Percentiles rank a stretch among this genome's conserved stretches.
phyloP scores from a whole-genome alignment of 2,888 invertebrate species.

The Neoscelio sp. region DNA sequence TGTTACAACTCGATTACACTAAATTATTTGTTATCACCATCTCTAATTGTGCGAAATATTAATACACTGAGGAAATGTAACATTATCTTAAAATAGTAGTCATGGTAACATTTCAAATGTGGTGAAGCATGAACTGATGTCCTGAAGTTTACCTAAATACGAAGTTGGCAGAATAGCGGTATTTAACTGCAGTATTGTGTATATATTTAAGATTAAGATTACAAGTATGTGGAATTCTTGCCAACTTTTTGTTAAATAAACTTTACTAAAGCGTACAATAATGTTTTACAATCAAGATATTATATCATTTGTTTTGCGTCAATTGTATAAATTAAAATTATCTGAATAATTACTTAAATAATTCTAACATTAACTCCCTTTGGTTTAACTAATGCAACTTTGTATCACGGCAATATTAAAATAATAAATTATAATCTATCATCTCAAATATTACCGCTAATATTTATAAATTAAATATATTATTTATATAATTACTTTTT shows the following conservation, averaged over 20 bases:
- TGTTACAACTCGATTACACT: too few relatives aligned
- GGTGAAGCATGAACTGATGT: constrained; percentile 51
- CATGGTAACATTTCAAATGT: constrained; percentile 26
- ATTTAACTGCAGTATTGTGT: constrained; percentile 52
- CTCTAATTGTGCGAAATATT: too few relatives aligned
- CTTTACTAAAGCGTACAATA: constrained; percentile 38
- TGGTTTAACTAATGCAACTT: too few relatives aligned
- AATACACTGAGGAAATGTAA: neutral
- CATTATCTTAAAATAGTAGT: constrained; percentile 27
- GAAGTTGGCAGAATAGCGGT: constrained; percentile 62
- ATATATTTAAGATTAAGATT: constrained; percentile 59
- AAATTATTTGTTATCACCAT: too few relatives aligned
- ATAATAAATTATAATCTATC: too few relatives aligned
- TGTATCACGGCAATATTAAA: too few relatives aligned
- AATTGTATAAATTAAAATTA: too few relatives aligned
- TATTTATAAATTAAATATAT: too few relatives aligned
- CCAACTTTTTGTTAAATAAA: constrained; percentile 58
- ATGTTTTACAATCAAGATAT: constrained; percentile 39
- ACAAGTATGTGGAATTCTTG: constrained; percentile 53
- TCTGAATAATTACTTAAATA: too few relatives aligned
- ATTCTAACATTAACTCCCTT: too few relatives aligned
- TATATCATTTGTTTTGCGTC: constrained; percentile 19
- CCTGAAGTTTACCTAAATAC: constrained; percentile 61
- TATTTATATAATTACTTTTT: too few relatives aligned
- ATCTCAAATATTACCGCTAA: too few relatives aligned